Evolutionary conservation across 2,888 invertebrate species (phyloP), one percentile per base, ranked within the genome.

Genomic region (Acholoe squamosa): DNA sequence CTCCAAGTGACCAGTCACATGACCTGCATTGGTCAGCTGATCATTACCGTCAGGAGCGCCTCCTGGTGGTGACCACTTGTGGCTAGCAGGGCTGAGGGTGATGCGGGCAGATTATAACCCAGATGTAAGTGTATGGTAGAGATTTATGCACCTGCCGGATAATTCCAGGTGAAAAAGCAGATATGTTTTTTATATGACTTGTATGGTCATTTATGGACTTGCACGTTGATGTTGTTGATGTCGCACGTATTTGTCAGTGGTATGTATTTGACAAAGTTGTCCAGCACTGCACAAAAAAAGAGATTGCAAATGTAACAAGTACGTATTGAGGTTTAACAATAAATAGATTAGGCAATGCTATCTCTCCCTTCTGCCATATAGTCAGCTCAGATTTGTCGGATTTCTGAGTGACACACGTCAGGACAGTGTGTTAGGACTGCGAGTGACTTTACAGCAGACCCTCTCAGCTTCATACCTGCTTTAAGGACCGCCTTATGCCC

Each of bases 101-200:
- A 71, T 28, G 28, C 71, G 28, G 71, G 71, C 14, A 71, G 71
- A 71, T 71, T 71, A 71, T 28, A 71, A 5, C 71, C 71, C 28
- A 61, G n/a, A 19, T 61, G 61, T 61, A n/a, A 19, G 19, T 3
- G 43, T 43, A 43, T 7, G 43, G 43, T 43, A 10, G 43, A 10
- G 43, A 3, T 43, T 43, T 43, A 43, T 43, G 43, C 43, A 43
- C 43, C 43, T 43, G 43, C 43, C 43, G 43, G 43, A 43, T 43
- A 43, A 3, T 43, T 43, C 3, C 10, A 3, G 43, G 43, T 43
- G 43, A 43, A n/a, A n/a, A n/a, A 43, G 43, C 43, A 43, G 43
- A 43, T 43, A 43, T 43, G 43, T 3, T 43, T 43, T 43, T 43
- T 7, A 43, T 43, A 43, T 3, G 43, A 10, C 43, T 43, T 43